Conservation (phyloP, 37 sponge, comb jelly and placozoan genomes). For the Diacarnus erythraeanus region DNA sequence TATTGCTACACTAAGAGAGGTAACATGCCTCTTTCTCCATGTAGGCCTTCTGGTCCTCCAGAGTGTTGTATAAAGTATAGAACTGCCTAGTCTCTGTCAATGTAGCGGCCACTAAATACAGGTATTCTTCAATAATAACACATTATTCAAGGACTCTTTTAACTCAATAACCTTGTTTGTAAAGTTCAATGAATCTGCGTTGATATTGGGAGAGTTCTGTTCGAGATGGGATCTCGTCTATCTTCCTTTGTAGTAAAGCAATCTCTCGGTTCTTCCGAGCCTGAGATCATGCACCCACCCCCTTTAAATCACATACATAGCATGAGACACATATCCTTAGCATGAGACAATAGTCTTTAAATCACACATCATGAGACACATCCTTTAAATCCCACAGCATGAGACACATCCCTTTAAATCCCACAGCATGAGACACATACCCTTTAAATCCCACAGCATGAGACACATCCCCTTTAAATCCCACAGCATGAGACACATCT, state of each 20-base stretch:
- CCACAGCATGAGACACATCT: too few species aligned
- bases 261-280: slow-evolving; percentile 96
- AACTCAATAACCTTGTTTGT: slow-evolving; percentile 62
- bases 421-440: too few species aligned
- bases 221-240: slow-evolving; percentile 93
- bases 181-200: slow-evolving; percentile 84
- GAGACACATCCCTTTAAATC: too few species aligned
- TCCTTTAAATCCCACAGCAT: too few species aligned
- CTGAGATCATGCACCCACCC: slow-evolving; percentile 20
- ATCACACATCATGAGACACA: too few species aligned
- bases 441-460: too few species aligned
- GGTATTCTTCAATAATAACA: neutral
- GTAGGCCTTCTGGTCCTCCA: slow-evolving; percentile 89
- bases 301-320: neutral
- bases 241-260: slow-evolving; percentile 83
- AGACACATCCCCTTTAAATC: too few species aligned
- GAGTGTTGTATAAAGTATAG: slow-evolving; percentile 94
- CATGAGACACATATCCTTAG: too few species aligned
- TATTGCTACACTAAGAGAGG: too few species aligned
- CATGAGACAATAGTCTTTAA: too few species aligned
- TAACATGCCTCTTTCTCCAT: slow-evolving; percentile 87
- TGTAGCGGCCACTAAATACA: slow-evolving; percentile 64
- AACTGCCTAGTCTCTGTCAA: slow-evolving; percentile 95
- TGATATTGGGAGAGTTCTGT: slow-evolving; percentile 96
- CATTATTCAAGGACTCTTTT: neutral